Conservation (phyloP, 2,113 vertebrate species). For the Pseudopodoces humilis region DNA sequence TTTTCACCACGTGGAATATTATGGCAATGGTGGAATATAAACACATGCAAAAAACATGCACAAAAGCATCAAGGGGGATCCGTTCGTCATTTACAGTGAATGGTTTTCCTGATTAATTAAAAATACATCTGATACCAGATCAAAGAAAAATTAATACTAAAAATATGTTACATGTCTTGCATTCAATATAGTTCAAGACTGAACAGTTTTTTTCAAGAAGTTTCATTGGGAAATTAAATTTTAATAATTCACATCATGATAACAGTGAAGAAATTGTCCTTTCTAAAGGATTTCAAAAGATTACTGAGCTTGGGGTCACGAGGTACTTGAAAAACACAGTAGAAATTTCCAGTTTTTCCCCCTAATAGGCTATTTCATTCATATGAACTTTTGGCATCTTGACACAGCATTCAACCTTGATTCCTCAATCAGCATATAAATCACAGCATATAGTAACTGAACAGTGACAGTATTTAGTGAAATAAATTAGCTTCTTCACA, state of each 20-base stretch:
- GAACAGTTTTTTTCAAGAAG: background rate
- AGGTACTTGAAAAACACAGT: background rate
- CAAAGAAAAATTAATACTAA: background rate
- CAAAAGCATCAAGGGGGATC: background rate
- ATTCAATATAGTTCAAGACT: background rate
- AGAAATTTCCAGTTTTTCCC: background rate
- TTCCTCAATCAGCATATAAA: background rate
- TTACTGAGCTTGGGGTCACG: background rate
- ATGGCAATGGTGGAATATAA: background rate
- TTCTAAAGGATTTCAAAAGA: background rate
- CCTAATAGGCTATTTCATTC: background rate
- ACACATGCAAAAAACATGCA: background rate
- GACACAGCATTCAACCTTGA: background rate
- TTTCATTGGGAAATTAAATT: background rate
- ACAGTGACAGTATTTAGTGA: background rate
- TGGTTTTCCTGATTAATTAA: background rate
- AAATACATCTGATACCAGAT: background rate
- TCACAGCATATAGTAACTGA: background rate
- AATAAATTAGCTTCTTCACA: conserved; percentile 1
- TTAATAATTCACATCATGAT: background rate
- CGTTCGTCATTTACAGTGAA: background rate
- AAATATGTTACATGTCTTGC: background rate
- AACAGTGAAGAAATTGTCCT: background rate
- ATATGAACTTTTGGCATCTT: background rate
- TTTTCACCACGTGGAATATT: background rate